These are phyloP conservation scores for Hetaerina americana DNA, from an alignment of 1,140 invertebrate genomes.

Conservation along the genomic window DNA sequence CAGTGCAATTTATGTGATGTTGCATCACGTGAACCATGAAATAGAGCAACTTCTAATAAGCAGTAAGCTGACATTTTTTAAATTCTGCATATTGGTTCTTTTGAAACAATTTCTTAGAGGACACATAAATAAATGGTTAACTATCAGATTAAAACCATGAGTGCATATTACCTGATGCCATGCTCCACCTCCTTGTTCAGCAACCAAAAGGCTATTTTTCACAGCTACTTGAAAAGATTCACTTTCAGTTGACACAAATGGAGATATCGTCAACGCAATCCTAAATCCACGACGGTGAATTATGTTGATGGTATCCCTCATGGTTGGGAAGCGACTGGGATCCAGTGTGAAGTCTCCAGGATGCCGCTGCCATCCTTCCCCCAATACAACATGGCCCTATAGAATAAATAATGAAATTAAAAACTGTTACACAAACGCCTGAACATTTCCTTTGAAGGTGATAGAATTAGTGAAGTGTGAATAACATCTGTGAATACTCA, in stretches of 20 bases:
- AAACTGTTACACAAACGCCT: no score
- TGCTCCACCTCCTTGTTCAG: conserved; percentile 50
- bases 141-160: no score
- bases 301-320: conserved; percentile 65
- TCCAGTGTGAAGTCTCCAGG: conserved; percentile 68
- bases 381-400: conserved; percentile 55
- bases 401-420: conserved; percentile 4
- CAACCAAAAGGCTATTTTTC: conserved; percentile 50
- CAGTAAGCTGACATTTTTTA: no score
- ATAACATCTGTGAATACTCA: no score
- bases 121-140: no score
- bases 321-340: conserved; percentile 50
- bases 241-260: conserved; percentile 72
- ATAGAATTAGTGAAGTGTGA: no score
- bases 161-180: background rate
- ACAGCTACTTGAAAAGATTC: conserved; percentile 65
- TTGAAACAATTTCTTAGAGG: no score
- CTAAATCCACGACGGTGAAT: conserved; percentile 70
- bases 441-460: no score
- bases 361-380: conserved; percentile 71
- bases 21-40: no score
- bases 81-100: no score
- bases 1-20: no score
- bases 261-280: conserved; percentile 69
- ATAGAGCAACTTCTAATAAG: no score